These are phyloP conservation scores for Torymus texanus DNA, from an alignment of 2,888 invertebrate species.

Conservation along the genomic window DNA sequence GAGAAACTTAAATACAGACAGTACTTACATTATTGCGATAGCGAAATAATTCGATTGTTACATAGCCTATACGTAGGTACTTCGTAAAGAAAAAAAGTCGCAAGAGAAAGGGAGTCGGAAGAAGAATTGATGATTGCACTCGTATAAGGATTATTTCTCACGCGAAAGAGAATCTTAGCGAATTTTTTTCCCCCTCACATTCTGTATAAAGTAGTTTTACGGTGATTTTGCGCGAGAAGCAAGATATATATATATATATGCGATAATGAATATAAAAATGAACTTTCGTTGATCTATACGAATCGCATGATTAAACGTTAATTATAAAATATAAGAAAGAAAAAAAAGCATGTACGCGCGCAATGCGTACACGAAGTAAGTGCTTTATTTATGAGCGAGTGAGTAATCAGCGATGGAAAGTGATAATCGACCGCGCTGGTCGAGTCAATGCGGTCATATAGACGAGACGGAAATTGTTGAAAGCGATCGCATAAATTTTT, in stretches of 20 bases:
- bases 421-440: conserved; percentile 33
- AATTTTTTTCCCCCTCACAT: conserved; percentile 24
- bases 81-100: conserved; percentile 2
- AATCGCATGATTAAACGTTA: conserved; percentile 33
- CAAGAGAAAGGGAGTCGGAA: conserved; percentile 8
- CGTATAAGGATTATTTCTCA: conserved; percentile 22
- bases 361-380: conserved; percentile 34
- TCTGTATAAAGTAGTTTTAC: conserved; percentile 46
- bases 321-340: background rate
- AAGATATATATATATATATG: background rate
- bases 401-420: conserved; percentile 21
- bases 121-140: conserved; percentile 26
- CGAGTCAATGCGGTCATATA: conserved; percentile 24
- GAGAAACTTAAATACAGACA: conserved; percentile 14
- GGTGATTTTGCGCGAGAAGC: conserved; percentile 21
- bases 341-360: conserved; percentile 31
- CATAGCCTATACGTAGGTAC: conserved; percentile 42
- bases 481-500: conserved; percentile 22
- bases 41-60: conserved; percentile 44
- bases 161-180: conserved; percentile 18
- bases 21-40: conserved; percentile 50
- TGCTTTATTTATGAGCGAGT: conserved; percentile 50
- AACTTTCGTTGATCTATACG: conserved; percentile 39
- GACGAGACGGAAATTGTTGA: conserved; percentile 36
- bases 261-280: conserved; percentile 9